Evolutionary conservation across 1,140 invertebrate genomes (phyloP), one percentile per base, ranked within the genome.

Genomic region (Trialeurodes vaporariorum): DNA sequence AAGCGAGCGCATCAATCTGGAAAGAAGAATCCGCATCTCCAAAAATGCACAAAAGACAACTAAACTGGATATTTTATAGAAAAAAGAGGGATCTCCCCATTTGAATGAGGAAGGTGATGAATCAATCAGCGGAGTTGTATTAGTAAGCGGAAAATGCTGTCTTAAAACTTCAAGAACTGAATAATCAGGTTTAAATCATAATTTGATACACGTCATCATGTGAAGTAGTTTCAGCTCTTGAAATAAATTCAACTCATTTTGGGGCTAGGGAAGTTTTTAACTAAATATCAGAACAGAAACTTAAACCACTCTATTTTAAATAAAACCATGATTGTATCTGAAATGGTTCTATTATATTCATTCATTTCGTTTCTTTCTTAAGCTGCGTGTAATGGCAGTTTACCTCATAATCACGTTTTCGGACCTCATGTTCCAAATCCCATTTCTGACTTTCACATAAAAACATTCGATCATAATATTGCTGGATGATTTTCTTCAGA

Each of bases 351-450:
- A 49, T 49, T 49, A 49, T 49, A 49, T 49, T 49, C 34, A 17
- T 49, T 9, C 17, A 49, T 49, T 49, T 49, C 34, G 17, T 49
- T 49, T 49, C 17, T 5, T 49, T 49, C 17, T 49, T 49, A 49
- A 49, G 34, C 34, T 49, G 34, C 34, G 5, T 49, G 34, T 17
- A 49, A 49, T 9, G 34, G 34, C 34, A 49, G 34, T 49, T 74
- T 91, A 96, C 93, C 92, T 97, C 94, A 83, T 89, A 93, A 85
- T 97, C 94, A 87, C 92, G 94, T 86, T 93, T 94, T 84, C 91
- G 88, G 83, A 98, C 93, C 88, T 96, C 92, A 85, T 92, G 90
- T 89, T 98, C 95, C 90, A 98, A 94, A 90, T 98, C 95, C 90
- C 94, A 98, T 86, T 97, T 96, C 84, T 96, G 93, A 85, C 93